These are phyloP conservation scores for Schizaphis graminum DNA, from an alignment of 2,888 invertebrate species.

Conservation along the genomic window DNA sequence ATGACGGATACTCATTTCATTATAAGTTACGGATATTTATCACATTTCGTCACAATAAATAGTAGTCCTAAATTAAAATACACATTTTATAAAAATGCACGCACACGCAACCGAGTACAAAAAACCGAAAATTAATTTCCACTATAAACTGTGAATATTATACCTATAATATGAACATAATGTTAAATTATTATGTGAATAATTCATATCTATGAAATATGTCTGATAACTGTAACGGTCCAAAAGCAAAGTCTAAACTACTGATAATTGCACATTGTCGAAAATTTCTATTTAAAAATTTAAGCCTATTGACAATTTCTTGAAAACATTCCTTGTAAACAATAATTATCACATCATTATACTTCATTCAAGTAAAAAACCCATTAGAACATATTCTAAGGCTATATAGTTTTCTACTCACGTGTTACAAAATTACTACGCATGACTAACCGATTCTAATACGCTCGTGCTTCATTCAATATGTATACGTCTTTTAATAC, in stretches of 20 bases:
- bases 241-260: conserved; percentile 20
- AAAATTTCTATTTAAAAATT: not conserved
- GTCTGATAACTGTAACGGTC: conserved; percentile 22
- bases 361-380: conserved; percentile 11
- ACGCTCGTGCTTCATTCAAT: conserved; percentile 33
- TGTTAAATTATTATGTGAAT: not conserved
- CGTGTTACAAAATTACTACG: conserved; percentile 49
- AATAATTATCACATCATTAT: not conserved
- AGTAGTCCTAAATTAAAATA: conserved; percentile 33
- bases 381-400: not conserved
- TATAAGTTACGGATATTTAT: conserved; percentile 54
- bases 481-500: not conserved
- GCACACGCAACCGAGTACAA: not conserved
- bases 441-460: conserved; percentile 45
- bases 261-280: not conserved
- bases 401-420: conserved; percentile 15
- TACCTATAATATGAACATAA: not conserved
- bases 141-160: not conserved
- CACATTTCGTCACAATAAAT: conserved; percentile 53
- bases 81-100: not conserved
- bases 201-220: not conserved
- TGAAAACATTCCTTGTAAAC: not conserved
- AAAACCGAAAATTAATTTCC: not conserved
- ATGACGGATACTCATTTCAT: conserved; percentile 64
- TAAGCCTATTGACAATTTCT: not conserved